Conservation (phyloP, 2,888 invertebrate species). For the Adelphocoris suturalis region DNA sequence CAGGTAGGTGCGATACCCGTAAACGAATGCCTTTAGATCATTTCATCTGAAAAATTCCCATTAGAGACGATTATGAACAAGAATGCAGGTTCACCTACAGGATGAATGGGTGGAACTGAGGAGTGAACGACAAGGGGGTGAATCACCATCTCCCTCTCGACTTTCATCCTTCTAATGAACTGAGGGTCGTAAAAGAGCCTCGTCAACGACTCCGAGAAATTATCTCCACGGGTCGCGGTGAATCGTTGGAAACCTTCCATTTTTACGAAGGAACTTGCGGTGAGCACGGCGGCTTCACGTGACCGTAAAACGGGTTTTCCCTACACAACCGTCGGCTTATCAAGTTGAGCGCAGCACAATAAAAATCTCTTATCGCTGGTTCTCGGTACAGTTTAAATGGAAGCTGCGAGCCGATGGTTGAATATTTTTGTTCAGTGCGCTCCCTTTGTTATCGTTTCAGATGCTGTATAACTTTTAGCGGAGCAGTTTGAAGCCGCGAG, state of each 20-base stretch:
- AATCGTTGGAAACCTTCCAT: neutral
- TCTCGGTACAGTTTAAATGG: neutral
- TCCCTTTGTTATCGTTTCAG: no score
- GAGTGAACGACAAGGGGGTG: neutral
- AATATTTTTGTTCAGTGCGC: no score
- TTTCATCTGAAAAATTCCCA: no score
- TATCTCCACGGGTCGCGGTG: neutral
- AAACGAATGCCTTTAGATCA: no score
- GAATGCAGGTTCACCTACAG: neutral
- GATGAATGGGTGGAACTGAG: conserved; percentile 18
- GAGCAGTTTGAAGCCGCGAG: no score
- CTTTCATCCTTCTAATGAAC: conserved; percentile 7
- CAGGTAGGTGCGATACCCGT: no score
- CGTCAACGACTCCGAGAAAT: neutral
- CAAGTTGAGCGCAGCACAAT: neutral
- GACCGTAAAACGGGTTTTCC: neutral
- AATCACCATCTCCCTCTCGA: neutral
- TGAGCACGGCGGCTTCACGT: neutral
- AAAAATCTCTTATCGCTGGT: conserved; percentile 5
- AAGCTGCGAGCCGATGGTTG: neutral
- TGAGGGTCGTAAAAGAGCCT: neutral
- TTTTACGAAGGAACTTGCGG: neutral
- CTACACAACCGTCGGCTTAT: neutral
- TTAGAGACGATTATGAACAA: neutral
- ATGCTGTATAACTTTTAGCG: no score